These are phyloP conservation scores for Chromis chromis DNA, from an alignment of 2,797 vertebrate genomes.

Conservation along the genomic window DNA sequence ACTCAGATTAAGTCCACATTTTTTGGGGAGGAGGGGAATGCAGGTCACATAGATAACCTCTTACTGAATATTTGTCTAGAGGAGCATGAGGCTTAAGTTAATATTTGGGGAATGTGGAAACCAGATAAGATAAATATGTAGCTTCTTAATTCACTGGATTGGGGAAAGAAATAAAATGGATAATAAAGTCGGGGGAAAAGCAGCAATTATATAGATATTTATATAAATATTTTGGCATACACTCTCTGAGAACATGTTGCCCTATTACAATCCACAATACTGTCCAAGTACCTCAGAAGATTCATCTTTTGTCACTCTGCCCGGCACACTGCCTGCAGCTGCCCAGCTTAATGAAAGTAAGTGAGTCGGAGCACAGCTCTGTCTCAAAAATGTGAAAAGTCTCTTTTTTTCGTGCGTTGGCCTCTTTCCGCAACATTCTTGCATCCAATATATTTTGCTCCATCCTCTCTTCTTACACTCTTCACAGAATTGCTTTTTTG, in stretches of 20 bases:
- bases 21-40: conserved; percentile 46
- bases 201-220: conserved; percentile 75
- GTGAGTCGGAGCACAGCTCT: conserved; percentile 79
- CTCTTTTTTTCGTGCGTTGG: conserved; percentile 30
- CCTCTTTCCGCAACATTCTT: conserved; percentile 64
- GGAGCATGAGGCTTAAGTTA: conserved; percentile 62
- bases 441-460: conserved; percentile 57
- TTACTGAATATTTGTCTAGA: conserved; percentile 54
- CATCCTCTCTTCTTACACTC: conserved; percentile 52
- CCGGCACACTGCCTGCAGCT: conserved; percentile 69
- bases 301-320: conserved; percentile 62
- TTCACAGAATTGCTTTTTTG: conserved; percentile 60
- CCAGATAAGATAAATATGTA: conserved; percentile 77
- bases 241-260: conserved; percentile 75
- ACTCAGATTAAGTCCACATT: conserved; percentile 60
- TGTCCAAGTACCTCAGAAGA: conserved; percentile 82
- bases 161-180: conserved; percentile 33
- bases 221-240: conserved; percentile 80
- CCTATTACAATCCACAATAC: conserved; percentile 80
- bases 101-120: conserved; percentile 79
- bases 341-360: conserved; percentile 62
- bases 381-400: conserved; percentile 64
- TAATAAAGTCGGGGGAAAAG: conserved; percentile 51
- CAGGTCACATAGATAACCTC: conserved; percentile 67
- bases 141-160: conserved; percentile 66